Conservation (phyloP, 1,140 invertebrate species). For the Drosophila kohkoa region DNA sequence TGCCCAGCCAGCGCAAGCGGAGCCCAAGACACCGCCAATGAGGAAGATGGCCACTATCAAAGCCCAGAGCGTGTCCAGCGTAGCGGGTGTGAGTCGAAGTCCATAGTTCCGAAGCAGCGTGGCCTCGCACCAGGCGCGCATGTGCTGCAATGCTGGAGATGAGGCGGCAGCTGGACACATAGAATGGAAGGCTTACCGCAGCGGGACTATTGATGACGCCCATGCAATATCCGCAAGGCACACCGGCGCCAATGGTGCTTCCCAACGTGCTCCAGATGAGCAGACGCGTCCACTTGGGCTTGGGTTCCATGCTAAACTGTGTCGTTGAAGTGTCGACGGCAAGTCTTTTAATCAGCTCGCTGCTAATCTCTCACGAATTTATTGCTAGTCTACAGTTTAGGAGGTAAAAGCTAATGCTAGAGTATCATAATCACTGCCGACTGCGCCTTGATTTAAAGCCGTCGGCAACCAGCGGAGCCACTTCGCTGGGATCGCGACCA, state of each 20-base stretch:
- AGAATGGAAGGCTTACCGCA: constrained; percentile 17
- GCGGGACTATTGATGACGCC: constrained; percentile 92
- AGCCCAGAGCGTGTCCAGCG: constrained; percentile 90
- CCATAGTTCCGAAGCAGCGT: constrained; percentile 87
- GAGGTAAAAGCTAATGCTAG: background rate
- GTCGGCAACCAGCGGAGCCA: constrained; percentile 86
- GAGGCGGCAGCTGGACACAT: background rate
- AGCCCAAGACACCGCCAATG: constrained; percentile 91
- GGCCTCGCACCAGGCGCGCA: constrained; percentile 89
- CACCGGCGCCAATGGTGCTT: constrained; percentile 91
- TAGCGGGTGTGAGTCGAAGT: constrained; percentile 83
- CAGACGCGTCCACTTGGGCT: constrained; percentile 47
- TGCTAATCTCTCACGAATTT: constrained; percentile 18
- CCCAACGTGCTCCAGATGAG: constrained; percentile 62
- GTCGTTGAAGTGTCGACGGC: background rate
- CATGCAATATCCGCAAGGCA: constrained; percentile 95
- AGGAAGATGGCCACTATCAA: constrained; percentile 91
- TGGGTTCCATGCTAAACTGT: background rate
- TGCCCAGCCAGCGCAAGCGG: constrained; percentile 89
- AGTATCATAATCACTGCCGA: background rate
- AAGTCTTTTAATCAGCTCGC: background rate
- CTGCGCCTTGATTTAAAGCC: constrained; percentile 84
- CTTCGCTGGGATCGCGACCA: constrained; percentile 87
- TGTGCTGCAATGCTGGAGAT: constrained; percentile 86
- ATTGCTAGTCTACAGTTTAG: background rate